These are phyloP conservation scores for Cladorhizidae sp. DNA, from an alignment of 37 sponge, comb jelly and placozoan genomes.

Conservation along the genomic window DNA sequence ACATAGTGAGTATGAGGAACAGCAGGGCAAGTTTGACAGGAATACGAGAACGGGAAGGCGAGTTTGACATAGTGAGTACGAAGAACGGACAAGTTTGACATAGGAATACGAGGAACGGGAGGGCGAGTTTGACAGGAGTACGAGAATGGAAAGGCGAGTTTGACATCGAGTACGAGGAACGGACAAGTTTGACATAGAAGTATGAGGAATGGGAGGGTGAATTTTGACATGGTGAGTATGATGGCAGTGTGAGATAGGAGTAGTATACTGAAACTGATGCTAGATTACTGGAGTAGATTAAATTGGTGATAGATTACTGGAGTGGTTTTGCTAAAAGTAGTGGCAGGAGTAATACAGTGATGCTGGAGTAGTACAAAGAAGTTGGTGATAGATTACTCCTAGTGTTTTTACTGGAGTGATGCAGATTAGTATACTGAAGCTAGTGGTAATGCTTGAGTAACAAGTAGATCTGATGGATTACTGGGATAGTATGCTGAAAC, in stretches of 20 bases:
- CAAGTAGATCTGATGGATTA: too few species aligned
- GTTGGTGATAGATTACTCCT: too few species aligned
- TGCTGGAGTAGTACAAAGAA: too few species aligned
- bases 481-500: too few species aligned
- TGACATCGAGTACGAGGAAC: conserved; percentile 96
- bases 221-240: too few species aligned
- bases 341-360: too few species aligned
- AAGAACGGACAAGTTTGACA: conserved; percentile 96
- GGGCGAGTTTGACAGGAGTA: conserved; percentile 97
- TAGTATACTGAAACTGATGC: conserved; percentile 91
- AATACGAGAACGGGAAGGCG: conserved; percentile 95
- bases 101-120: conserved; percentile 96
- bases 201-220: conserved; percentile 95
- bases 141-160: conserved; percentile 94
- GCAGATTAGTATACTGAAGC: too few species aligned
- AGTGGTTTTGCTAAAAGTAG: too few species aligned
- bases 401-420: too few species aligned
- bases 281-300: too few species aligned
- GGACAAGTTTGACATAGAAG: conserved; percentile 95
- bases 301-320: too few species aligned
- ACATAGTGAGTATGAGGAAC: conserved; percentile 95
- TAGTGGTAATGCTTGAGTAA: too few species aligned
- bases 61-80: conserved; percentile 98
- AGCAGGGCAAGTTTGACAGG: conserved; percentile 95
- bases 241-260: conserved; percentile 95